Percentiles rank a stretch among this genome's conserved stretches.
These are phyloP conservation scores for Athrips mouffetella DNA, from an alignment of 2,888 invertebrate genomes.

Conservation along the genomic window DNA sequence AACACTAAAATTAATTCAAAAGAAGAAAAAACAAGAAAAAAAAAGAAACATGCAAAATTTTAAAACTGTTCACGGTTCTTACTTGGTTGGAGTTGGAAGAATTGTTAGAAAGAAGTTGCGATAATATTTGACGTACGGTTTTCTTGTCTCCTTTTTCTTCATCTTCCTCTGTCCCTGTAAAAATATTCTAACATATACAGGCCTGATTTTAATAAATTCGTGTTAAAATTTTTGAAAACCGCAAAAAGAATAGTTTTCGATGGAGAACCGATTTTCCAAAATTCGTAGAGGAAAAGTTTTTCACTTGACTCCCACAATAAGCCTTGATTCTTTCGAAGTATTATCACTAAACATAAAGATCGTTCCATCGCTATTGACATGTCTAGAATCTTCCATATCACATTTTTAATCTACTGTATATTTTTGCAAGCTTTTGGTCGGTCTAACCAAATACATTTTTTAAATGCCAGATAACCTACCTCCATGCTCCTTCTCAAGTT, in stretches of 20 bases:
- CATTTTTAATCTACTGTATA: conserved; percentile 54
- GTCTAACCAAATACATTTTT: too few relatives aligned
- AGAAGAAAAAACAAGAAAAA: too few relatives aligned
- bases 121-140: conserved; percentile 67
- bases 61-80: too few relatives aligned
- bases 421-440: conserved; percentile 36
- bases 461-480: too few relatives aligned
- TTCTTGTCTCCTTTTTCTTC: conserved; percentile 73
- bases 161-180: conserved; percentile 57
- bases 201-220: not conserved
- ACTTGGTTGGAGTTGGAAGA: conserved; percentile 65
- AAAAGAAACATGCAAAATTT: too few relatives aligned
- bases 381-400: conserved; percentile 56
- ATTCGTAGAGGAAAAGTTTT: too few relatives aligned
- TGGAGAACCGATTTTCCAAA: not conserved
- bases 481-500: conserved; percentile 47
- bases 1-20: too few relatives aligned
- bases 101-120: conserved; percentile 66
- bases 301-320: too few relatives aligned
- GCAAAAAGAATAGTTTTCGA: not conserved
- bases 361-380: conserved; percentile 41
- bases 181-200: too few relatives aligned
- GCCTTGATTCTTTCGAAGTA: conserved; percentile 41
- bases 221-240: not conserved
- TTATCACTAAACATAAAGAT: conserved; percentile 51